phyloP scores from a whole-genome alignment of 2,113 vertebrate genomes.

The Peromyscus polionotus region DNA sequence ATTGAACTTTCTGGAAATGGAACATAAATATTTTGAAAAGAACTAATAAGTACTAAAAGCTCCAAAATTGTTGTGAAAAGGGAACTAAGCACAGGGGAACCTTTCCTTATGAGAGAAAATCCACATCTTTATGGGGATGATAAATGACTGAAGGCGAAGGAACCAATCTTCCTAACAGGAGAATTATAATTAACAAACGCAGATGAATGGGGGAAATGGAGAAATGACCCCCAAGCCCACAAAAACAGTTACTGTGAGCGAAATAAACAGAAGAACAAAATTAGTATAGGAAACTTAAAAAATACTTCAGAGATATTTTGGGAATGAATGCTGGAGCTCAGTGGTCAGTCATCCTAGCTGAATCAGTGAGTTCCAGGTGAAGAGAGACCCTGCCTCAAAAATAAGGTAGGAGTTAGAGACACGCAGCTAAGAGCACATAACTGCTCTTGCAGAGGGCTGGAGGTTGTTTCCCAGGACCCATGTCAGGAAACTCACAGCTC shows the following conservation, averaged over 20 bases:
- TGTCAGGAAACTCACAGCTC: not conserved
- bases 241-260: not conserved
- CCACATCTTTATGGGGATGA: not conserved
- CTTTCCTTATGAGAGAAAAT: not conserved
- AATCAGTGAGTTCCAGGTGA: not conserved
- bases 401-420: too few species aligned
- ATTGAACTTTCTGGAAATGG: not conserved
- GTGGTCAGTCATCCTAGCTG: too few species aligned
- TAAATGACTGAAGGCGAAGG: not conserved
- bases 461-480: too few species aligned
- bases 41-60: not conserved
- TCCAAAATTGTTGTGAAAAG: conserved; percentile 2
- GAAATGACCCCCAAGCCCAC: not conserved
- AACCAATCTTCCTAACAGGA: not conserved
- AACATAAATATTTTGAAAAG: conserved; percentile 55
- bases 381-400: not conserved
- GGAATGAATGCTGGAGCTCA: not conserved
- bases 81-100: not conserved
- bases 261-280: not conserved
- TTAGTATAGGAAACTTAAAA: not conserved
- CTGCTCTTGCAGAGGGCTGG: not conserved
- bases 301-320: not conserved
- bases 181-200: not conserved
- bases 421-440: not conserved
- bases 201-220: not conserved